Evolutionary conservation across 2,888 invertebrate genomes (phyloP).

Genomic region (Pyrrhosoma nymphula): DNA sequence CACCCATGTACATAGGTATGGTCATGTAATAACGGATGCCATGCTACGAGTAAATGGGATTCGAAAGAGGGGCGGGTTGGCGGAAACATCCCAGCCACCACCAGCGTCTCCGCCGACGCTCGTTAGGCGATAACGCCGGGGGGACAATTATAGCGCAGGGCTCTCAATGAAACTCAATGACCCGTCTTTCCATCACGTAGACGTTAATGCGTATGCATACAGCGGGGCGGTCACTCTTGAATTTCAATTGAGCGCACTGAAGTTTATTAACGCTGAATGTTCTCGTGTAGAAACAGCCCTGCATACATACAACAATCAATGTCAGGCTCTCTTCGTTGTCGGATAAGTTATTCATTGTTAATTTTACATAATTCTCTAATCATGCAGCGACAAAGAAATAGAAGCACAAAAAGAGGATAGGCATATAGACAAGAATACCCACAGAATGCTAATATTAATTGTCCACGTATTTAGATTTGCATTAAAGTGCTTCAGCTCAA

Average conservation of each 20-base stretch:
- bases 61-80: neutral
- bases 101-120: neutral
- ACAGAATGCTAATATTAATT: too few relatives aligned
- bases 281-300: neutral
- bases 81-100: neutral
- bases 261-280: neutral
- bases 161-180: slow-evolving; percentile 38
- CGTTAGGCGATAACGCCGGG: neutral
- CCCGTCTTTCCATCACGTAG: neutral
- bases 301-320: neutral
- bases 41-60: too few relatives aligned
- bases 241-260: neutral
- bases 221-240: neutral
- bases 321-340: neutral
- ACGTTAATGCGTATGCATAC: neutral
- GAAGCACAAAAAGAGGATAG: too few relatives aligned
- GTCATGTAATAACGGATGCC: too few relatives aligned
- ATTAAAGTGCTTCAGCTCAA: too few relatives aligned
- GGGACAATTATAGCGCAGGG: neutral
- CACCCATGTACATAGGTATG: too few relatives aligned
- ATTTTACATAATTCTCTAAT: neutral
- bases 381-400: too few relatives aligned
- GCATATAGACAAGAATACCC: too few relatives aligned
- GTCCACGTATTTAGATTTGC: too few relatives aligned
- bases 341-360: neutral